A percentile compares a stretch with the other conserved stretches of the same genome.
Evolutionary conservation across 1,140 invertebrate genomes (phyloP).

Genomic region (Argopecten irradians): DNA sequence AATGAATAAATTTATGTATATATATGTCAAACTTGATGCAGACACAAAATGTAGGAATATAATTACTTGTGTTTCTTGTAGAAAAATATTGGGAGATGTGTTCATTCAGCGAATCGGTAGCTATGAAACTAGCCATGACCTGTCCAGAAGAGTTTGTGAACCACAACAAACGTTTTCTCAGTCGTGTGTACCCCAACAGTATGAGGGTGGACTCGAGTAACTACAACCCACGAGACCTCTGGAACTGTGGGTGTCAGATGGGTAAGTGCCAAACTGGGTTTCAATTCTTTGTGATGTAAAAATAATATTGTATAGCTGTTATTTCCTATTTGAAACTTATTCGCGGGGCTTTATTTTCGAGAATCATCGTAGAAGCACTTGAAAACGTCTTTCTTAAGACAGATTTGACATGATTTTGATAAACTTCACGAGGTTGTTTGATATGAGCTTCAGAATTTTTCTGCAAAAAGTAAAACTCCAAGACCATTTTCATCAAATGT

Average conservation of each 20-base stretch:
- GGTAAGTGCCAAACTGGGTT: constrained; percentile 23
- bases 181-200: constrained; percentile 79
- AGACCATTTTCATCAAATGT: not conserved
- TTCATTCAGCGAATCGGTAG: constrained; percentile 78
- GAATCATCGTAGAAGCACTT: no score
- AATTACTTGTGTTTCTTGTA: constrained; percentile 56
- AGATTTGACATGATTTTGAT: no score
- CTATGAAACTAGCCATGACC: constrained; percentile 76
- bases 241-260: constrained; percentile 78
- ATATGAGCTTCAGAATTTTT: not conserved
- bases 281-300: no score
- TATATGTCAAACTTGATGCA: no score
- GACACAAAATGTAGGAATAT: not conserved
- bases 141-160: constrained; percentile 80
- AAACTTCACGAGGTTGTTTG: not conserved
- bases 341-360: no score
- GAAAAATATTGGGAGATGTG: constrained; percentile 76
- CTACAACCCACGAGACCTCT: constrained; percentile 81
- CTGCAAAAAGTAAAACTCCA: not conserved
- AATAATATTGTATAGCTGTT: no score
- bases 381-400: no score
- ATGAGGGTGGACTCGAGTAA: constrained; percentile 81
- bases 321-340: no score
- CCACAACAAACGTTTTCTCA: constrained; percentile 79
- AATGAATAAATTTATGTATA: no score